Evolutionary conservation across 1,140 invertebrate species (phyloP).

Genomic region (Mizuhopecten yessoensis): DNA sequence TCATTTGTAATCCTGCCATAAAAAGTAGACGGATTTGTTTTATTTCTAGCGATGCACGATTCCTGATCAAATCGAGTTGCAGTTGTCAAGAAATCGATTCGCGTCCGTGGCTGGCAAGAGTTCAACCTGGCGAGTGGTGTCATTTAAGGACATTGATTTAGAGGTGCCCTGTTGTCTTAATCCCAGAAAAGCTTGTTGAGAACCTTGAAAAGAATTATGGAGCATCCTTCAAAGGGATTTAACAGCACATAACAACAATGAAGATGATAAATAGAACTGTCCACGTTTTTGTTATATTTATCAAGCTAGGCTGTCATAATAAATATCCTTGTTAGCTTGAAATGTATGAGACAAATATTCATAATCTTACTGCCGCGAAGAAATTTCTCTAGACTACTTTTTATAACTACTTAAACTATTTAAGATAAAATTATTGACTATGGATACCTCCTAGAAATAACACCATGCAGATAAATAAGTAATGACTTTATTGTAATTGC

Average conservation of each 20-base stretch:
- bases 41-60: background rate
- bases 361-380: no score
- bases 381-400: no score
- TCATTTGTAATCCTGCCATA: background rate
- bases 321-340: background rate
- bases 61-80: background rate
- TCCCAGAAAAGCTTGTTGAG: background rate
- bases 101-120: background rate
- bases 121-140: background rate
- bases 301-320: background rate
- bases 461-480: no score
- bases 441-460: no score
- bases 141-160: background rate
- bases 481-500: no score
- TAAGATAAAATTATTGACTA: no score
- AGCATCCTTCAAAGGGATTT: background rate
- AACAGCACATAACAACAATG: background rate
- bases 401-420: no score
- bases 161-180: background rate
- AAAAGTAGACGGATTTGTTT: background rate
- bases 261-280: background rate
- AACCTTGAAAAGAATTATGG: conserved; percentile 1
- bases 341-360: background rate
- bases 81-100: background rate
- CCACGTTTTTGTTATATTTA: background rate